Conservation (phyloP, 2,888 invertebrate genomes). For the Drosophila fulvimacula region DNA sequence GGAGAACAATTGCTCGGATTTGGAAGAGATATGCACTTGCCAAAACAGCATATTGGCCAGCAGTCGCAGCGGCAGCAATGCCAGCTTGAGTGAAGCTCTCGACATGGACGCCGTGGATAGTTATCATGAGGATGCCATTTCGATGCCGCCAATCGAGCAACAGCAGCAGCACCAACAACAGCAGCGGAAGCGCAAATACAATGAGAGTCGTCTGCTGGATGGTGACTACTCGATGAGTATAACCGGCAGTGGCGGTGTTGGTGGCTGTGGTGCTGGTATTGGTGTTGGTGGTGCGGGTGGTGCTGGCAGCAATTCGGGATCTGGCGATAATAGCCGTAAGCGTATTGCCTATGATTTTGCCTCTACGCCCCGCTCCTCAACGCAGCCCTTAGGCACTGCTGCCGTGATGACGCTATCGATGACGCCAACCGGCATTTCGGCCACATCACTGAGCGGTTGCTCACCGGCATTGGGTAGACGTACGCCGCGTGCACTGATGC, state of each 20-base stretch:
- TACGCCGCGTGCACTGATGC: constrained; percentile 87
- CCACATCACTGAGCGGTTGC: constrained; percentile 23
- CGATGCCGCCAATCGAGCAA: constrained; percentile 31
- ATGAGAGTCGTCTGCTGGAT: constrained; percentile 80
- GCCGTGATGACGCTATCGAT: constrained; percentile 44
- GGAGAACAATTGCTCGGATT: constrained; percentile 82
- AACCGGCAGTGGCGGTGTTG: constrained; percentile 48
- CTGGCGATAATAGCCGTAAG: constrained; percentile 80
- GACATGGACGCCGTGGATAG: constrained; percentile 71
- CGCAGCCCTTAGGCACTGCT: constrained; percentile 45
- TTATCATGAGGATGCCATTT: constrained; percentile 50
- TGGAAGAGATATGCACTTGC: constrained; percentile 85
- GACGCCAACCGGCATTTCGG: constrained; percentile 49
- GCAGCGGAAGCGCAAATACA: constrained; percentile 84
- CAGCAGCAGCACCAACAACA: constrained; percentile 62
- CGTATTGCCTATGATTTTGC: constrained; percentile 84
- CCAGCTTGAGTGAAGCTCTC: constrained; percentile 77
- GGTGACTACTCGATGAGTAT: constrained; percentile 66
- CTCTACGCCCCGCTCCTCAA: constrained; percentile 80
- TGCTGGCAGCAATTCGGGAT: constrained; percentile 19
- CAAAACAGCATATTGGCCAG: constrained; percentile 71
- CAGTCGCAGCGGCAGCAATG: constrained; percentile 79
- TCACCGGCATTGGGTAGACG: constrained; percentile 78
- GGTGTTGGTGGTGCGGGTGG: constrained; percentile 43
- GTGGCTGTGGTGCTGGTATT: constrained; percentile 30